Base-by-base conservation (phyloP, 64 coral and sea anemone species). In the Montipora capricornis region DNA sequence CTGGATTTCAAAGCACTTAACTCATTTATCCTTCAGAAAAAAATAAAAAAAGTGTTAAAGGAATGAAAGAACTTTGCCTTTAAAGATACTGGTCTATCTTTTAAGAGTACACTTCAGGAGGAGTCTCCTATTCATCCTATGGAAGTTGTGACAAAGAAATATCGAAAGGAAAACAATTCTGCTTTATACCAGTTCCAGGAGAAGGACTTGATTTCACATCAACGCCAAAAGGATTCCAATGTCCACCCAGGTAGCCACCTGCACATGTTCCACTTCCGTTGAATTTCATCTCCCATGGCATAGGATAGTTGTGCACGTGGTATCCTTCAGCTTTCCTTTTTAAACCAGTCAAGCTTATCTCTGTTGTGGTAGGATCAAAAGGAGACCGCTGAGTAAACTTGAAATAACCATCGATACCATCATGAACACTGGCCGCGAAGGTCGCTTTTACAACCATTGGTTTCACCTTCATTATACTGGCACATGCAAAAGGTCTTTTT, bases 281-380 rank as follows among this genome's bases (percentile, higher is more conserved):
- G 9, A 89, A 91, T 4, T 46, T 49, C 78, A 92, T 88, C 8
- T 97, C 80, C 59, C 79, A 53, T 19, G 96, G 96, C 45, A 92
- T 97, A 47, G 93, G 93, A 86, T 87, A 97, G 24, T 97, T 74
- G 70, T 97, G 96, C 0, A 97, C 90, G 13, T 97, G 96, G 16
- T 81, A 97, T 8, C 96, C 96, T 29, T 97, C 70, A 8, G 96
- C 84, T 48, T 92, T 70, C 1, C 68, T 75, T 3, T 44, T 51
- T 37, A 97, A 82, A 19, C 91, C 91, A 61, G 45, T 95, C 15
- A 97, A 51, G 47, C 78, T 52, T 44, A 97, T 79, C 47, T 88
- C 55, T 24, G 90, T 91, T 59, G 14, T 14, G 0, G 95, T 94
- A 45, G 88, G 74, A 82, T 96, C 95, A 80, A 96, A 96, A 0